Evolutionary conservation across 2,888 invertebrate species (phyloP).

Genomic region (Steinernema carpocapsae): DNA sequence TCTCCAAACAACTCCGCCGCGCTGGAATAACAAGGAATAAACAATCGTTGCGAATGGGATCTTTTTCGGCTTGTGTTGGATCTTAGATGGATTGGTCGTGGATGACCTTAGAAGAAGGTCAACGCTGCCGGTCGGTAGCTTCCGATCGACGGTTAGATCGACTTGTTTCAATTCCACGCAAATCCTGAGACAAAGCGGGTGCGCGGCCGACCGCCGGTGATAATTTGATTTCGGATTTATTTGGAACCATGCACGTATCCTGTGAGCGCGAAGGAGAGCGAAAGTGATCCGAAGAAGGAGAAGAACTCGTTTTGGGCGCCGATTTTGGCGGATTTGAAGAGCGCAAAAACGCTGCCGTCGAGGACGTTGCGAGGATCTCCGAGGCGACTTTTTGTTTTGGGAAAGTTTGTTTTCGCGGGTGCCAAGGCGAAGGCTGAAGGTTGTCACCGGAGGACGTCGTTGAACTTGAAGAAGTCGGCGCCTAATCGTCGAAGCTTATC

Average conservation of each 20-base stretch:
- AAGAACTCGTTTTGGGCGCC: conserved; percentile 14
- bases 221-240: conserved; percentile 7
- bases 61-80: background rate
- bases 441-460: background rate
- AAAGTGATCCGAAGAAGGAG: conserved; percentile 20
- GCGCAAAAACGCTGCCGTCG: conserved; percentile 24
- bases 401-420: background rate
- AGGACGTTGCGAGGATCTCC: background rate
- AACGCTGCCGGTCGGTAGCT: background rate
- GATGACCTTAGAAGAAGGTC: background rate
- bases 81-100: background rate
- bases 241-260: conserved; percentile 9
- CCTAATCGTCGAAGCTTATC: conserved; percentile 1
- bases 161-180: conserved; percentile 20
- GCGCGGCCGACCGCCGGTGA: conserved; percentile 1
- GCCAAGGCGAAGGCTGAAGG: background rate
- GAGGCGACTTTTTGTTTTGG: background rate
- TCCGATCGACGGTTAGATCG: background rate
- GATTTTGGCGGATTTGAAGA: background rate
- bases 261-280: background rate
- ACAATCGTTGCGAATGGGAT: background rate
- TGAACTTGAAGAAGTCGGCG: conserved; percentile 23
- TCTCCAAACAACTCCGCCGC: background rate
- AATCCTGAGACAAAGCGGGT: conserved; percentile 9
- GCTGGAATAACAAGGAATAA: conserved; percentile 26